These are phyloP conservation scores for Mormoops blainvillei DNA, from an alignment of 2,113 vertebrate genomes.

Conservation along the genomic window DNA sequence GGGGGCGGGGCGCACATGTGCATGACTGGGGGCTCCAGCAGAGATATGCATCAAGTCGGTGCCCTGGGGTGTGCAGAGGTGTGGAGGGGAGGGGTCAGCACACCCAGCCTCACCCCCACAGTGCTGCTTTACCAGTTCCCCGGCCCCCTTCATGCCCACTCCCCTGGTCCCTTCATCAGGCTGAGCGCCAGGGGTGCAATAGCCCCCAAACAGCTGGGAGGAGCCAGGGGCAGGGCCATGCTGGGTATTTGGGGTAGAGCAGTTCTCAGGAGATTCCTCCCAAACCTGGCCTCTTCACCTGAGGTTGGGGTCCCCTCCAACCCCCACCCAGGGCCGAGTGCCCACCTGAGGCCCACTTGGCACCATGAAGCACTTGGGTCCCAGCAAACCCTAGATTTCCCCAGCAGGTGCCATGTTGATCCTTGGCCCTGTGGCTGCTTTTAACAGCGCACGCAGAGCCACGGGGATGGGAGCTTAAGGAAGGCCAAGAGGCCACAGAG, in stretches of 20 bases:
- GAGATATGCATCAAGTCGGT: accelerated
- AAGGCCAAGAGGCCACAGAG: background rate
- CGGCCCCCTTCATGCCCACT: background rate
- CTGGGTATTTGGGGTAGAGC: background rate
- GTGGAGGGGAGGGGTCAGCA: accelerated
- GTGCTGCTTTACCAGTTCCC: background rate
- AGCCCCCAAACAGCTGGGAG: background rate
- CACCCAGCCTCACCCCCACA: background rate
- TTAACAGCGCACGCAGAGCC: background rate
- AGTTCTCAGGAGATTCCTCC: background rate
- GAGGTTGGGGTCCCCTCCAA: background rate
- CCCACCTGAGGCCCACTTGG: background rate
- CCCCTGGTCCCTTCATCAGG: background rate
- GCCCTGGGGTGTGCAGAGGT: background rate
- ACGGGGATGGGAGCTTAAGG: background rate
- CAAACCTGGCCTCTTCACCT: background rate
- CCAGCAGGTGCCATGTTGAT: background rate
- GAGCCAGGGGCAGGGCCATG: background rate
- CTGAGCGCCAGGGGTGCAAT: background rate
- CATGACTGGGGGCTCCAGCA: background rate
- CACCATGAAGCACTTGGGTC: background rate
- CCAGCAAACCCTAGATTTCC: background rate
- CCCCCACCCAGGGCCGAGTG: background rate
- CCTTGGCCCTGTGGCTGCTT: background rate
- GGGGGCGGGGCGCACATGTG: too few species aligned